A percentile compares a stretch with the other conserved stretches of the same genome.
phyloP scores from a whole-genome alignment of 2,797 vertebrate species.

The Austrolebias charrua region DNA sequence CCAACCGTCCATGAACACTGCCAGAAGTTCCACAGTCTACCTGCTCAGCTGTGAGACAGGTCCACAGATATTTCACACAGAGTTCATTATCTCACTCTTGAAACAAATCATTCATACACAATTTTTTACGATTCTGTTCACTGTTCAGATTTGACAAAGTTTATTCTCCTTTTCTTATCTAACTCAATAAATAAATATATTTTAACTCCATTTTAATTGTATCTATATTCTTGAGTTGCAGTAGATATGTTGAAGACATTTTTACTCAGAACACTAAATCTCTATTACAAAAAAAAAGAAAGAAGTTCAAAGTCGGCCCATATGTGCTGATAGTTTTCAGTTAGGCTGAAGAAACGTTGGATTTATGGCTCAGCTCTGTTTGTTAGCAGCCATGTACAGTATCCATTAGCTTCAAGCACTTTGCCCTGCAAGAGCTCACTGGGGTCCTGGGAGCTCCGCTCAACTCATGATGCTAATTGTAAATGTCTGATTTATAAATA shows the following conservation, averaged over 20 bases:
- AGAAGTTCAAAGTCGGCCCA: not conserved
- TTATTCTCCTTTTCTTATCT: too few relatives aligned
- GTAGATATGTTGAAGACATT: not conserved
- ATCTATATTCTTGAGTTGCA: not conserved
- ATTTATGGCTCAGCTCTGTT: conserved; percentile 24
- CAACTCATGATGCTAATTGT: conserved; percentile 38
- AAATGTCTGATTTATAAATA: conserved; percentile 64
- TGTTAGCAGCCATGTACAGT: conserved; percentile 46
- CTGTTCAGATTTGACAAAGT: too few relatives aligned
- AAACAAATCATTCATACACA: too few relatives aligned
- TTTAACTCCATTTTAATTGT: not conserved
- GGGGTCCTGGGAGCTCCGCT: not conserved
- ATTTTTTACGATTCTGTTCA: too few relatives aligned
- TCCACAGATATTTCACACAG: too few relatives aligned
- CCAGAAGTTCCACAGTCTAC: too few relatives aligned
- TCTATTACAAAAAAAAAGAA: not conserved
- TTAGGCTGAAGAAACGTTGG: not conserved
- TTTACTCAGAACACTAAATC: not conserved
- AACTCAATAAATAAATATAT: too few relatives aligned
- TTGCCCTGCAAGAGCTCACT: not conserved
- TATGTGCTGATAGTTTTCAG: not conserved
- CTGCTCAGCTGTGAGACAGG: too few relatives aligned
- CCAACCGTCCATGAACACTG: too few relatives aligned
- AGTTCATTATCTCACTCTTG: too few relatives aligned
- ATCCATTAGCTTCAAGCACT: not conserved